phyloP scores from a whole-genome alignment of 2,113 vertebrate species.

The Psittacula cyanocephala region DNA sequence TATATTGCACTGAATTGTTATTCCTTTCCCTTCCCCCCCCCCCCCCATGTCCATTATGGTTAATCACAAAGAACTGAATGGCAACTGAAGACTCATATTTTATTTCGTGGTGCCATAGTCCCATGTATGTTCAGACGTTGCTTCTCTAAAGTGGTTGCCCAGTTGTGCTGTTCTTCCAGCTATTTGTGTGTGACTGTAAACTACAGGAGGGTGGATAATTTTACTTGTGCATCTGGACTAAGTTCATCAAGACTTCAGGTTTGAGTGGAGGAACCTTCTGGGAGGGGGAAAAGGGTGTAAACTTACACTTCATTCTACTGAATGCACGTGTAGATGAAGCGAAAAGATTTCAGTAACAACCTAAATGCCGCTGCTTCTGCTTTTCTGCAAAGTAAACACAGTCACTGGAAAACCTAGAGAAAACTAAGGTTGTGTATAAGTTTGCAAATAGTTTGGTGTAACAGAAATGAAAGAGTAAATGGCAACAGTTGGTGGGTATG shows the following conservation, averaged over 20 bases:
- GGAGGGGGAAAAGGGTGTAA: rapidly evolving
- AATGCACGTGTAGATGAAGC: background rate
- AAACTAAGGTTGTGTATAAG: background rate
- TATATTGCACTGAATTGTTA: background rate
- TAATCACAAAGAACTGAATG: background rate
- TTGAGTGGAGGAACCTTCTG: background rate
- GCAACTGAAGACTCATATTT: background rate
- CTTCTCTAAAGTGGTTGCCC: background rate
- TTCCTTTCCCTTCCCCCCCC: background rate
- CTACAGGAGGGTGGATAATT: background rate
- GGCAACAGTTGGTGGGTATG: background rate
- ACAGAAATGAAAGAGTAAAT: background rate
- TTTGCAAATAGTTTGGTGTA: background rate
- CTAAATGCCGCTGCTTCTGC: background rate
- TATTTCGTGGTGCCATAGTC: background rate
- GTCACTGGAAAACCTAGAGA: background rate
- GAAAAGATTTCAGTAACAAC: background rate
- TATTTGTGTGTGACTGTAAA: background rate
- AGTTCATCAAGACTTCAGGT: background rate
- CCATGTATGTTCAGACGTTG: background rate
- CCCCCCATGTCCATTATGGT: background rate
- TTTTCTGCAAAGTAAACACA: background rate
- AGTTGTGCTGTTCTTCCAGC: background rate
- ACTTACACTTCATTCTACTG: background rate
- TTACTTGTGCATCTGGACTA: background rate